Conservation (phyloP, 1,140 invertebrate genomes). For the Drosophila athabasca region DNA sequence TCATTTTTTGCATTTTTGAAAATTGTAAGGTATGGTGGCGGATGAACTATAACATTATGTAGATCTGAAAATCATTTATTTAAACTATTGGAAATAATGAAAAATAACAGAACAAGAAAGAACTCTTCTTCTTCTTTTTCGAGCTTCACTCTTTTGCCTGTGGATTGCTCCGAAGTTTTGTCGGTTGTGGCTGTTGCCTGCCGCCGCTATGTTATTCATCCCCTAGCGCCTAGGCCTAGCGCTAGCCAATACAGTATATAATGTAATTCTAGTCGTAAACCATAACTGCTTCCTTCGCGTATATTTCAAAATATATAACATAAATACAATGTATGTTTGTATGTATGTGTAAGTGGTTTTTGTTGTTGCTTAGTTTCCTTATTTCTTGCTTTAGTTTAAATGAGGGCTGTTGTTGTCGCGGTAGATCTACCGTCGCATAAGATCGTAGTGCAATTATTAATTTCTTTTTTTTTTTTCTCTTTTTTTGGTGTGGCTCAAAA, state of each 20-base stretch:
- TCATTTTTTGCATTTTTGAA: no score
- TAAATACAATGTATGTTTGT: conserved; percentile 68
- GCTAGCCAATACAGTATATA: conserved; percentile 56
- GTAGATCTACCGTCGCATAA: conserved; percentile 66
- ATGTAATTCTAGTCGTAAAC: conserved; percentile 74
- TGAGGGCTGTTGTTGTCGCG: conserved; percentile 70
- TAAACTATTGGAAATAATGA: no score
- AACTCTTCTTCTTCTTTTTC: no score
- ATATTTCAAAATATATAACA: conserved; percentile 76
- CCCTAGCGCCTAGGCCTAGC: conserved; percentile 34
- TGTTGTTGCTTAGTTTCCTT: conserved; percentile 49
- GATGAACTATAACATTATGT: no score
- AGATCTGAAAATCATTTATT: no score
- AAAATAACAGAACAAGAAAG: no score
- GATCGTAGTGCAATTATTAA: conserved; percentile 68
- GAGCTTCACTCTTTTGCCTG: no score
- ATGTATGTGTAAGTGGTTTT: conserved; percentile 43
- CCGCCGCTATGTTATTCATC: conserved; percentile 50
- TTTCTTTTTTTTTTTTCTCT: conserved; percentile 33
- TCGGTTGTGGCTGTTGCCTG: conserved; percentile 22
- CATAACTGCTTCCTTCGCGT: conserved; percentile 65
- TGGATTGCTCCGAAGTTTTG: no score
- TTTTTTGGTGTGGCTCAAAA: conserved; percentile 26
- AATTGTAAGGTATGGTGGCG: no score
- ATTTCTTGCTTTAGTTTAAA: conserved; percentile 67